These are phyloP conservation scores for Dermatophagoides farinae DNA, from an alignment of 1,140 invertebrate species.

Conservation along the genomic window DNA sequence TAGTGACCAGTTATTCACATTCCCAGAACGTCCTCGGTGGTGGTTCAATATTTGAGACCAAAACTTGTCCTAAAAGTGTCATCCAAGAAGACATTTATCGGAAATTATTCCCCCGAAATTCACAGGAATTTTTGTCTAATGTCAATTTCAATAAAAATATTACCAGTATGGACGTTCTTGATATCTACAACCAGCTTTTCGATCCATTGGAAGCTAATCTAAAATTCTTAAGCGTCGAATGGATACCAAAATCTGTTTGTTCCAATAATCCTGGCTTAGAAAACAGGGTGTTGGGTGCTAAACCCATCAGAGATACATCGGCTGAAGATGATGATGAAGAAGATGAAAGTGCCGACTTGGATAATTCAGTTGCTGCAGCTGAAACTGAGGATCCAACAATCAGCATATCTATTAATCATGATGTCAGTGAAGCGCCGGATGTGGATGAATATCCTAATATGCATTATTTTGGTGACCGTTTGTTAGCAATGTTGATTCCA, in stretches of 20 bases:
- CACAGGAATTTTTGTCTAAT: background rate
- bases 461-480: background rate
- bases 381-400: background rate
- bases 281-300: background rate
- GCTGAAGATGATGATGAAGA: background rate
- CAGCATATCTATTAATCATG: background rate
- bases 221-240: background rate
- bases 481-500: conserved; percentile 9
- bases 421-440: no score
- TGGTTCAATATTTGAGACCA: background rate
- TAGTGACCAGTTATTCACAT: background rate
- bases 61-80: background rate
- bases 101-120: background rate
- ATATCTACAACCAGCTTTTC: background rate
- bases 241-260: background rate
- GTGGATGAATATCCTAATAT: background rate
- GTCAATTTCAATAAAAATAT: background rate
- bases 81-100: conserved; percentile 2
- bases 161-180: background rate
- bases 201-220: conserved; percentile 2
- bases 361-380: background rate
- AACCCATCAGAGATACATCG: background rate
- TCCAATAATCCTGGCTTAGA: background rate
- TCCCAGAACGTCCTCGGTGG: background rate
- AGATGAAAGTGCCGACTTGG: background rate